These are phyloP conservation scores for Edolisoma coerulescens DNA, from an alignment of 2,113 vertebrate species.

Conservation along the genomic window DNA sequence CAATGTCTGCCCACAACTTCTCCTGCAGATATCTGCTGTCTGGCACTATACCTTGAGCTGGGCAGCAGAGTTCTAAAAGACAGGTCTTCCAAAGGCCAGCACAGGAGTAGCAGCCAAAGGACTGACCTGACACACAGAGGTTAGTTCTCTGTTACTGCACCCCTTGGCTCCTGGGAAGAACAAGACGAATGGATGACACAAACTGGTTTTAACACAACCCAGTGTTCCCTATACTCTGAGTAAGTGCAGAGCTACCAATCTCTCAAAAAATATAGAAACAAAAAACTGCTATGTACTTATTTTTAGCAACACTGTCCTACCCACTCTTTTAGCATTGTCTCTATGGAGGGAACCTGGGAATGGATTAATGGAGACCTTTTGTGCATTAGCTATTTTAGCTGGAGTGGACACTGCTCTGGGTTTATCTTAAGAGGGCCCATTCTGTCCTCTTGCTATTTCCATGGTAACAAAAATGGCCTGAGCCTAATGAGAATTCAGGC, in stretches of 20 bases:
- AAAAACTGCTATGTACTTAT: neutral
- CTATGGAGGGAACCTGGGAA: neutral
- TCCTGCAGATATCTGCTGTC: neutral
- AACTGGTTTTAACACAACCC: neutral
- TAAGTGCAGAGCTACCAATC: neutral
- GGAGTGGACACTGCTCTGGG: neutral
- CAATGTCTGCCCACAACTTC: neutral
- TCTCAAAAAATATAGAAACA: slow-evolving; percentile 3
- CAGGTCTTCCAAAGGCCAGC: neutral
- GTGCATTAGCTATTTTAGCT: neutral
- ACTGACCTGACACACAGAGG: neutral
- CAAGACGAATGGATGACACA: neutral
- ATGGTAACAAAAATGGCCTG: slow-evolving; percentile 15
- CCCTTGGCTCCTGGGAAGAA: neutral
- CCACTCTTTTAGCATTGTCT: neutral
- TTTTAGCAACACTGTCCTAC: neutral
- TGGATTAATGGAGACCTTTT: neutral
- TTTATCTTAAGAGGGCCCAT: neutral
- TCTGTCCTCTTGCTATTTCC: neutral
- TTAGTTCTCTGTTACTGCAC: neutral
- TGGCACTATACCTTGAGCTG: neutral
- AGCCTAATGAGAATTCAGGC: neutral
- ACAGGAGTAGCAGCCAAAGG: neutral
- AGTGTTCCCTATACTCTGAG: neutral
- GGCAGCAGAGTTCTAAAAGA: neutral